Base-by-base conservation (phyloP, 2,797 vertebrate species). In the Melanitta fusca region DNA sequence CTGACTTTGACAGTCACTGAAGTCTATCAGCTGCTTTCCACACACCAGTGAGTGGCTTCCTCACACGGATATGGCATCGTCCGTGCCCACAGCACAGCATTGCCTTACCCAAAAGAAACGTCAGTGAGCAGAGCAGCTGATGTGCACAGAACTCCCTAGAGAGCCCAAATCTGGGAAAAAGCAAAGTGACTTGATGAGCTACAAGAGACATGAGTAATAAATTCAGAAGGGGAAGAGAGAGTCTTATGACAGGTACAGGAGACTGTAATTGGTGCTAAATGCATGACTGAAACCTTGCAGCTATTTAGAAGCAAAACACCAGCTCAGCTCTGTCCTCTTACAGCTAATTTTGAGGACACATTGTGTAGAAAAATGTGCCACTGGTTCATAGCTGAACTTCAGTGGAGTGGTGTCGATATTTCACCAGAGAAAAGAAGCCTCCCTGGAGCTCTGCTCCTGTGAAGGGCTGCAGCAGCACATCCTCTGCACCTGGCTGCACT, bases 111-210 rank as follows among this genome's bases (percentile, higher is more conserved):
- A 22, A 0, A 10, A 11, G 66, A 16, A 58, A 28, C 4, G 0
- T 3, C 1, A 1, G 16, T 0, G 9, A 72, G n/a, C 45, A 8
- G 45, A 20, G 21, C 2, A 0, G 11, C 13, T 0, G 2, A 8
- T 20, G 13, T 0, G 0, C 9, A 16, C 53, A 27, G 57, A 17
- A 2, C 8, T 54, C 25, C 58, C 28, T 6, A 16, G 51, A 8
- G 16, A 19, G 10, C 15, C 21, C 43, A 27, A 30, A 64, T 38
- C 51, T 10, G 24, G 3, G 21, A 30, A 51, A 34, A 69, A 72
- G 51, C 0, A 0, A 54, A 65, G 54, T 32, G 13, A 38, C n/a
- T 25, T 5, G 41, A 10, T 8, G 36, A 89, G 21, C 51, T 22
- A 9, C 36, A 10, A 17, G 21, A 38, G 45, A 11, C 68, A 16